Percentiles rank a stretch among this genome's conserved stretches.
Evolutionary conservation across 2,888 invertebrate genomes (phyloP).

Genomic region (Drosophila paranaensis): DNA sequence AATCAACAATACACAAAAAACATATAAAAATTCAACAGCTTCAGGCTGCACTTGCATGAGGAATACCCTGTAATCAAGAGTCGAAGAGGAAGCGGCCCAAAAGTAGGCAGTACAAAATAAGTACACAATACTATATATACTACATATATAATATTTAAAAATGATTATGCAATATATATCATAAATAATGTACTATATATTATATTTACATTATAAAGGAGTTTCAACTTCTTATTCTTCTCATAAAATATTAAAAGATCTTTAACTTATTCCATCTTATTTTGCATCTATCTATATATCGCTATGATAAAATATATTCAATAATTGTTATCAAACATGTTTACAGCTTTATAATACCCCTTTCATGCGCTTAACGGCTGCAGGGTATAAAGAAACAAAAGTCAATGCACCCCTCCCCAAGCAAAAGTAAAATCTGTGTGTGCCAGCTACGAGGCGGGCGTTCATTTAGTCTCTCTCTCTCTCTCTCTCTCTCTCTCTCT

Average conservation of each 20-base stretch:
- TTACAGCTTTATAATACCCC: conserved; percentile 18
- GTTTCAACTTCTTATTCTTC: background rate
- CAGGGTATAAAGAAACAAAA: conserved; percentile 44
- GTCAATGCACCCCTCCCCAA: conserved; percentile 57
- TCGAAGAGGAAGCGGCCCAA: conserved; percentile 6
- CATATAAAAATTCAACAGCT: background rate
- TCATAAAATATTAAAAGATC: background rate
- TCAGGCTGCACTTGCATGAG: background rate
- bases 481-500: background rate
- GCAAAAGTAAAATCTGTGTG: conserved; percentile 56
- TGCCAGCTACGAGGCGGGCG: conserved; percentile 3
- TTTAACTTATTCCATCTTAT: background rate
- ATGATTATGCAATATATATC: background rate
- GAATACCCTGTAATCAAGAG: conserved; percentile 8
- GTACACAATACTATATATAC: no score
- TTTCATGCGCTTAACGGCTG: conserved; percentile 1
- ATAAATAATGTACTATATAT: background rate
- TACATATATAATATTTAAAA: background rate
- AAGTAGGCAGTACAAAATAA: conserved; percentile 42
- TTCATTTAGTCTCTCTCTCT: conserved; percentile 1
- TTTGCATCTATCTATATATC: background rate
- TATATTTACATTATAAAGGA: background rate
- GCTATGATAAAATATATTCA: background rate
- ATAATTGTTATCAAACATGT: conserved; percentile 3
- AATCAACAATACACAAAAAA: background rate